Percentiles rank a stretch among this genome's conserved stretches.
Evolutionary conservation across 2,113 vertebrate species (phyloP).

Genomic region (Nothocercus nigrocapillus): DNA sequence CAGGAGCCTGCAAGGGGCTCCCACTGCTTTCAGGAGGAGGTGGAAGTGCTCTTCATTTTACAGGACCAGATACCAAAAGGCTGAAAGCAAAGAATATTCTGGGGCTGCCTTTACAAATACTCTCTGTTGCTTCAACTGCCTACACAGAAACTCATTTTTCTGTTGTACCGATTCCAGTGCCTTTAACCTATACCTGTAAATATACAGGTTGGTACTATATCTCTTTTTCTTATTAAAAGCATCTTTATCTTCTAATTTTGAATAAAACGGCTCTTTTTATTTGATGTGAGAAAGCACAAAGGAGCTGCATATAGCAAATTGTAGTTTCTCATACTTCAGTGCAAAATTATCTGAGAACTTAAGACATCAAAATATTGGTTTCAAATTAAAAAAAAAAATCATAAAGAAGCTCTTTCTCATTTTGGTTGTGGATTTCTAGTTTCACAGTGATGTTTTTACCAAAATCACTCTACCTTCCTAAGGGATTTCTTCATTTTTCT

Average conservation of each 20-base stretch:
- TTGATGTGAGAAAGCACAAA: background rate
- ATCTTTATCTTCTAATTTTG: background rate
- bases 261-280: background rate
- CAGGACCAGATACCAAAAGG: background rate
- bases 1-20: rapidly evolving
- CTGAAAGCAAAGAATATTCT: background rate
- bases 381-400: background rate
- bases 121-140: background rate
- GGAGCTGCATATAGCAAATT: background rate
- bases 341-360: background rate
- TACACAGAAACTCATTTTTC: background rate
- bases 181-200: background rate
- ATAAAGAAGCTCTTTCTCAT: background rate
- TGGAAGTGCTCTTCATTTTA: background rate
- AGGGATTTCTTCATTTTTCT: constrained; percentile 65
- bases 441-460: background rate
- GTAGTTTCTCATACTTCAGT: background rate
- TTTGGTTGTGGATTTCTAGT: constrained; percentile 57
- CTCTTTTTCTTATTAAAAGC: background rate
- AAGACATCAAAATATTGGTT: background rate
- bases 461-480: constrained; percentile 29
- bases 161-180: background rate
- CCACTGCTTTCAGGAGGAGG: background rate
- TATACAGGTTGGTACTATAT: no score
- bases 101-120: background rate